A percentile compares a stretch with the other conserved stretches of the same genome.
These are phyloP conservation scores for Pasiphila rectangulata DNA, from an alignment of 2,888 invertebrate genomes.

Conservation along the genomic window DNA sequence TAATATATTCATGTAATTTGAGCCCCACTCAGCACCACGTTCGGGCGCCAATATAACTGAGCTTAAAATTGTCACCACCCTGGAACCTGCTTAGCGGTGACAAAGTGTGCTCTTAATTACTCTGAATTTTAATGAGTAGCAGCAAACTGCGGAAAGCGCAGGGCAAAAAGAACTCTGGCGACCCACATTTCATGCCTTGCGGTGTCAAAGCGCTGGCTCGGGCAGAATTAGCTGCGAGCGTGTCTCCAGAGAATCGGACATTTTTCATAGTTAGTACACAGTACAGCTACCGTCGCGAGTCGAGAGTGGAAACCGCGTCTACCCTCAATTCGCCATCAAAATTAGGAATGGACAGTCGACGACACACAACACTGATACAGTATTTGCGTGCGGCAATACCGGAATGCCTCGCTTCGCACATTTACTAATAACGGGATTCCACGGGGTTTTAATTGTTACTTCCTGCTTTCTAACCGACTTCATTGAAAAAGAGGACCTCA, in stretches of 20 bases:
- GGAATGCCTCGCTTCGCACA: too few relatives aligned
- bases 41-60: constrained; percentile 27
- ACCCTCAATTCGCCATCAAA: too few relatives aligned
- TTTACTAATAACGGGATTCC: too few relatives aligned
- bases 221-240: constrained; percentile 29
- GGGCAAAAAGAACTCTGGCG: constrained; percentile 19
- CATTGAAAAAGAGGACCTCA: too few relatives aligned
- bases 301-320: too few relatives aligned
- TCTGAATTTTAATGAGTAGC: constrained; percentile 27
- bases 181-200: constrained; percentile 28
- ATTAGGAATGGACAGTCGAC: too few relatives aligned
- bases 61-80: constrained; percentile 32
- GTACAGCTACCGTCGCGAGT: too few relatives aligned
- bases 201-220: constrained; percentile 23
- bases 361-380: too few relatives aligned
- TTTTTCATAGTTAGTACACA: neutral
- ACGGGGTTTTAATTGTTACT: too few relatives aligned
- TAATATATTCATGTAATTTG: constrained; percentile 1
- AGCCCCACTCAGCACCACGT: constrained; percentile 15
- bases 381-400: too few relatives aligned
- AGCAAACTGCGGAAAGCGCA: constrained; percentile 23
- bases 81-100: constrained; percentile 16
- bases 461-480: too few relatives aligned
- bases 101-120: constrained; percentile 21
- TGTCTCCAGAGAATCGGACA: constrained; percentile 9